Evolutionary conservation across 2,797 vertebrate genomes (phyloP).

Genomic region (Gallirallus australis): DNA sequence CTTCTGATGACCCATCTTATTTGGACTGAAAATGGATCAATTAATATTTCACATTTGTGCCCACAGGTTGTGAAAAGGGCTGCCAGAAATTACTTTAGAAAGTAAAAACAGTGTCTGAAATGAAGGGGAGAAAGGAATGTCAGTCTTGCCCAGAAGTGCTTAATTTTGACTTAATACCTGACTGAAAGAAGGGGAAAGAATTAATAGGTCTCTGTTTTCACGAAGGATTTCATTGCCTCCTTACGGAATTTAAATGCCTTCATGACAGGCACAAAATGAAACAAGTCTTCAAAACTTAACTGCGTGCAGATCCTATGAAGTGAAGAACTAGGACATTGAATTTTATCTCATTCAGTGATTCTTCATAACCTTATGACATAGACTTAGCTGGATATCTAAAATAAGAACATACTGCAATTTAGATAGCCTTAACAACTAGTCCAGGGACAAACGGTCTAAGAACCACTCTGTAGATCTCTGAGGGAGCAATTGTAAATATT

Average conservation of each 20-base stretch:
- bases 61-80: background rate
- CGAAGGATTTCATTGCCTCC: background rate
- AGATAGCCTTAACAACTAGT: constrained; percentile 29
- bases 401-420: constrained; percentile 26
- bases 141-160: background rate
- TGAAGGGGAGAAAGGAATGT: background rate
- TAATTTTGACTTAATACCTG: background rate
- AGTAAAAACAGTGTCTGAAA: constrained; percentile 11
- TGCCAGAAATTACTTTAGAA: background rate
- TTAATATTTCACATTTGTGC: background rate
- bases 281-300: background rate
- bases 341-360: constrained; percentile 30
- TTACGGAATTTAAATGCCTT: background rate
- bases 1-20: background rate
- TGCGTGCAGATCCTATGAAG: background rate
- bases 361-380: constrained; percentile 5
- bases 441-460: background rate
- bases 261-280: background rate
- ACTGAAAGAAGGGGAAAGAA: background rate
- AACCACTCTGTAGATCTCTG: constrained; percentile 19
- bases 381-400: constrained; percentile 9
- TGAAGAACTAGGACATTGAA: constrained; percentile 18
- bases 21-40: constrained; percentile 10
- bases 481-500: constrained; percentile 51
- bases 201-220: background rate